Evolutionary conservation across 2,888 invertebrate genomes (phyloP), one percentile per base, ranked within the genome.

Genomic region (Oscheius onirici): DNA sequence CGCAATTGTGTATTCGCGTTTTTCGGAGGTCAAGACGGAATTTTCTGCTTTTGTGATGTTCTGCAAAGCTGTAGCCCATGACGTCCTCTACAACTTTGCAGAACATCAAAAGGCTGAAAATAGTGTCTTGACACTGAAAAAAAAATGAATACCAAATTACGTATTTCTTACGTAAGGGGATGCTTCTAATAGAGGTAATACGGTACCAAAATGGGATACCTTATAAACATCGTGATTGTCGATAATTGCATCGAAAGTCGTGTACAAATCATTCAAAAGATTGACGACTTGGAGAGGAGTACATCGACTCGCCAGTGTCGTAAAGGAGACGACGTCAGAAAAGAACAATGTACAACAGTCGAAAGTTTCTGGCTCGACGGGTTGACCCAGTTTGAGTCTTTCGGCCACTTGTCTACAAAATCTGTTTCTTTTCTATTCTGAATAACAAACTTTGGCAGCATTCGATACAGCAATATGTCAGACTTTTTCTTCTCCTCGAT

Each of bases 181-280:
- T n/a, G n/a, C n/a, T n/a, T n/a, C n/a, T n/a, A n/a, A n/a, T n/a
- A n/a, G n/a, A n/a, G n/a, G 26, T 22, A n/a, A 24, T 24, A 6
- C 3, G 3, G 60, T 15, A n/a, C n/a, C 17, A 40, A 17, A 17
- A 55, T n/a, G n/a, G n/a, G n/a, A n/a, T n/a, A 84, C 85, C 71
- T 85, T 85, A 72, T 85, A 85, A 54, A 83, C 83, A 63, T 83
- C 83, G 58, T 82, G 79, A 26, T 80, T 75, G 26, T 83, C 85
- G 44, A 85, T 85, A 60, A 84, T 79, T 0, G 78, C 79, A 49
- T 85, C 85, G 57, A 84, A 84, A 3, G 78, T 80, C 0, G 86
- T 82, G 78, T 86, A 86, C 17, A 86, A 76, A 58, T 83, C 81
- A 74, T 86, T 86, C 44, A 86, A 79, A 11, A 86, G 72, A 49